A percentile compares a stretch with the other conserved stretches of the same genome.
phyloP scores from a whole-genome alignment of 2,888 invertebrate genomes.

The Amphiduros pacificus region DNA sequence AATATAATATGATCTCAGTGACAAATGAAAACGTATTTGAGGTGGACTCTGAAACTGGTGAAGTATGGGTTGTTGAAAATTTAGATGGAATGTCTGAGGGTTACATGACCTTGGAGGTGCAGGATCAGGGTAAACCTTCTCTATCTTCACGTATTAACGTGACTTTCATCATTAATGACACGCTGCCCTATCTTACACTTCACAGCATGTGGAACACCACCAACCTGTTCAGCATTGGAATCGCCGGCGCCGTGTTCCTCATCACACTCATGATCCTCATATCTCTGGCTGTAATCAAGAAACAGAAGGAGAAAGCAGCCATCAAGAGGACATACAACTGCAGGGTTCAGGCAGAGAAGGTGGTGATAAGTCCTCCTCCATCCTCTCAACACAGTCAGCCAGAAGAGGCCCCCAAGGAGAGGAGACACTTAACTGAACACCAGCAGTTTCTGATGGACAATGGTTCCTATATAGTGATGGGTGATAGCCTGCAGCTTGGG shows the following conservation, averaged over 20 bases:
- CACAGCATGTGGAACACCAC: conserved; percentile 11
- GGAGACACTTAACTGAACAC: no score
- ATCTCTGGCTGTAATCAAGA: conserved; percentile 5
- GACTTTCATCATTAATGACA: not conserved
- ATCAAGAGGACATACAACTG: conserved; percentile 10
- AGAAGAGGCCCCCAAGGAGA: no score
- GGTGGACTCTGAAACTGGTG: conserved; percentile 4
- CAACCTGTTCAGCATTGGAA: conserved; percentile 3
- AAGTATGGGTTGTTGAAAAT: not conserved
- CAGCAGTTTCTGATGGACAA: no score
- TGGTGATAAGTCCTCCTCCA: not conserved
- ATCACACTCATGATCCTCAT: not conserved
- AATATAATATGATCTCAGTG: not conserved
- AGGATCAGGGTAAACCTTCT: not conserved
- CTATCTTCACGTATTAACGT: not conserved
- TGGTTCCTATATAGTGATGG: not conserved
- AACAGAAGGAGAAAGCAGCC: not conserved
- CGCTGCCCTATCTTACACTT: not conserved
- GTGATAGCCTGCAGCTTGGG: not conserved
- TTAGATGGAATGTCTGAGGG: not conserved
- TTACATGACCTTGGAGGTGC: not conserved
- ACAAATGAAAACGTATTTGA: conserved; percentile 3
- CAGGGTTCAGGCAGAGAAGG: conserved; percentile 11
- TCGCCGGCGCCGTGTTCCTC: conserved; percentile 4
- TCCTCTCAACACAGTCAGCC: no score